Conservation (phyloP, 2,888 invertebrate species). For the Epistrophella euchroma region DNA sequence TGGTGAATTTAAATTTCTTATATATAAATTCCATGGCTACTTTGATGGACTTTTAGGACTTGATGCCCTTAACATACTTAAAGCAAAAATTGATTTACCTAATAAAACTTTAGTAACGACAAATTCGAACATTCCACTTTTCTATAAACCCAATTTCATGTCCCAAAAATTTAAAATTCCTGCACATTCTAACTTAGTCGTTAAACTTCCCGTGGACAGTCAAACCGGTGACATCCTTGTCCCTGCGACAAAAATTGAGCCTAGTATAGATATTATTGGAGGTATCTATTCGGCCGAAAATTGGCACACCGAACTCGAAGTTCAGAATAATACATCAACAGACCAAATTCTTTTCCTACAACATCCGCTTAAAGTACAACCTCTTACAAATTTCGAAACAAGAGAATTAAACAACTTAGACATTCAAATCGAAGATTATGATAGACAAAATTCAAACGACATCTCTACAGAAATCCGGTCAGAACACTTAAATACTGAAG, state of each 20-base stretch:
- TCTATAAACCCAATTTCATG: background rate
- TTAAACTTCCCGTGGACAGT: background rate
- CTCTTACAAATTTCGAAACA: no score
- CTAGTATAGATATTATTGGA: no score
- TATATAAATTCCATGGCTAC: conserved; percentile 17
- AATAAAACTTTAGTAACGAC: background rate
- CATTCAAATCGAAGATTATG: no score
- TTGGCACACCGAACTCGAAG: no score
- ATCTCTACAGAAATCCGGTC: background rate
- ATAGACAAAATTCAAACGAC: no score
- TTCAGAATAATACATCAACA: no score
- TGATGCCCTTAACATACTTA: conserved; percentile 2
- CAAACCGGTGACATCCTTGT: conserved; percentile 13
- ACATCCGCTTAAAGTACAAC: no score
- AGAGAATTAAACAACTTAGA: no score
- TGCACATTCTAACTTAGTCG: background rate
- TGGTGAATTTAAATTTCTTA: conserved; percentile 18
- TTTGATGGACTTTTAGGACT: conserved; percentile 13
- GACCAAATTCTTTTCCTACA: no score
- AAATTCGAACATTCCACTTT: background rate
- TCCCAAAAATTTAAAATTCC: background rate
- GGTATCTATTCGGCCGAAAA: no score
- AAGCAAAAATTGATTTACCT: conserved; percentile 5
- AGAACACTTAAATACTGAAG: no score
- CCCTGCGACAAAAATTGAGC: no score